These are phyloP conservation scores for Galeopsomyia nigrocyanea DNA, from an alignment of 2,888 invertebrate genomes.

Conservation along the genomic window DNA sequence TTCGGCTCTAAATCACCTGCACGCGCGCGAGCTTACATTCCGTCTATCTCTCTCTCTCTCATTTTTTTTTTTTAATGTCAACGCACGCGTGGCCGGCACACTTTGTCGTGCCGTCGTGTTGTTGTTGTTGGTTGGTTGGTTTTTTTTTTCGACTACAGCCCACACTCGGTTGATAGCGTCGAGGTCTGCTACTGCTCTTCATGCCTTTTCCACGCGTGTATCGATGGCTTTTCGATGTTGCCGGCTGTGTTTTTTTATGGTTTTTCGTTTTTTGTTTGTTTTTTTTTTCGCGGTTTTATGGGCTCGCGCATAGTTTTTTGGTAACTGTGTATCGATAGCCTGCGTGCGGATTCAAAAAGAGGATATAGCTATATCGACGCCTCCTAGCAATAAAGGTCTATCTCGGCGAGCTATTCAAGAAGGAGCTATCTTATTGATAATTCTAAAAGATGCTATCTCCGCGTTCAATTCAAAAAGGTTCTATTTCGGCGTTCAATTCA, in stretches of 20 bases:
- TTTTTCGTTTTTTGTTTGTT: slow-evolving; percentile 13
- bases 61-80: background rate
- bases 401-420: background rate
- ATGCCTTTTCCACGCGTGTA: slow-evolving; percentile 15
- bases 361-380: background rate
- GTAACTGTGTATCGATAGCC: background rate
- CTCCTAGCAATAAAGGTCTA: background rate
- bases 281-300: slow-evolving; percentile 1
- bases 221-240: background rate
- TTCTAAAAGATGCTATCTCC: no score
- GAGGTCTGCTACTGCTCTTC: background rate
- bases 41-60: background rate
- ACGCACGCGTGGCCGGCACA: background rate
- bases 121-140: slow-evolving; percentile 2
- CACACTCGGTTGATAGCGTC: no score
- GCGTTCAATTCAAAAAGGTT: no score
- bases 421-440: no score
- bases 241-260: background rate
- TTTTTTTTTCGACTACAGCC: slow-evolving; percentile 2
- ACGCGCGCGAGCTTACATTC: background rate
- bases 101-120: background rate
- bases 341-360: background rate
- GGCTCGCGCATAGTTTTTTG: background rate
- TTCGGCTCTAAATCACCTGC: slow-evolving; percentile 41
- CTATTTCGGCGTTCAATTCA: no score